A percentile compares a stretch with the other conserved stretches of the same genome.
Conservation (phyloP, 2,113 vertebrate genomes). For the Gobius niger region DNA sequence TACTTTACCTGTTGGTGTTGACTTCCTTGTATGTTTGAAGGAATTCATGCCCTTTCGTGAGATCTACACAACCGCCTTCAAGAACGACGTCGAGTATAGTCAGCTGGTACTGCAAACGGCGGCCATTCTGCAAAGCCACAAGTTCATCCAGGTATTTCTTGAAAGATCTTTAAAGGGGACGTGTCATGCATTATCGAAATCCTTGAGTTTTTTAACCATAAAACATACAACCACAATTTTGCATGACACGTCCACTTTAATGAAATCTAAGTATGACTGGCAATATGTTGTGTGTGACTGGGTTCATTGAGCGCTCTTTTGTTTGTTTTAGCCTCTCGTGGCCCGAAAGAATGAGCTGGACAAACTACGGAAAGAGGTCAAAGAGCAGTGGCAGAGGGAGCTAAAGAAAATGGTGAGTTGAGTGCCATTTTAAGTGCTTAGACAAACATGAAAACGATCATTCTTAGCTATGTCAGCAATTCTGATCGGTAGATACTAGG, state of each 20-base stretch:
- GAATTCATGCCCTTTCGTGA: constrained; percentile 94
- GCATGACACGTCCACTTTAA: background rate
- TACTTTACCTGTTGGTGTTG: background rate
- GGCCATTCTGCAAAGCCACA: constrained; percentile 89
- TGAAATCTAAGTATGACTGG: background rate
- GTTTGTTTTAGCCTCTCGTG: constrained; percentile 83
- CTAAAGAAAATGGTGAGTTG: constrained; percentile 90
- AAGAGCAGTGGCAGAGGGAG: constrained; percentile 96
- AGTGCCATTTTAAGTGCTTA: background rate
- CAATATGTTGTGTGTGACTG: background rate
- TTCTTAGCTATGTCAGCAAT: background rate
- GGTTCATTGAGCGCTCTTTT: constrained; percentile 23
- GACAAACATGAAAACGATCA: background rate
- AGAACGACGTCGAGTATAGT: constrained; percentile 89
- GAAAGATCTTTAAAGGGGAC: background rate
- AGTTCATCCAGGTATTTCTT: constrained; percentile 90
- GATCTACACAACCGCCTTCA: constrained; percentile 87
- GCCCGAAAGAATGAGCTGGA: constrained; percentile 93
- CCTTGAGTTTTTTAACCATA: too few species aligned
- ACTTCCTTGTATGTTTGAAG: constrained; percentile 66
- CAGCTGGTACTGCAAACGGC: constrained; percentile 88
- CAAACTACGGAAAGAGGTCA: constrained; percentile 93
- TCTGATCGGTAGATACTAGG: background rate
- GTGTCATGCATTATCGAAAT: background rate
- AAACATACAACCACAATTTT: too few species aligned